Conservation (phyloP, 2,888 invertebrate species). For the Drosophila merina region DNA sequence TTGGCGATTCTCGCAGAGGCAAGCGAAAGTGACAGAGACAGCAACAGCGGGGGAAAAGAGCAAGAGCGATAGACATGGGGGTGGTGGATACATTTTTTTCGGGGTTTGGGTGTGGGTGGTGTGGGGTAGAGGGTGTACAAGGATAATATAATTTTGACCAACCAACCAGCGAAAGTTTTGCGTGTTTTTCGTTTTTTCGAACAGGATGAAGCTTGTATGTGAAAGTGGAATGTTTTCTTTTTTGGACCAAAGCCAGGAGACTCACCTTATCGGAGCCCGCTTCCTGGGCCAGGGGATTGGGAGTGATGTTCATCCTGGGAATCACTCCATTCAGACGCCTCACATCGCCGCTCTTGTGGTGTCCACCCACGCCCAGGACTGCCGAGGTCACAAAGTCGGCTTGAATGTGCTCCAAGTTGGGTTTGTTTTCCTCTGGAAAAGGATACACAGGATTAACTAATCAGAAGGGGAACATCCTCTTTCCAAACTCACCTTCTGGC, state of each 20-base stretch:
- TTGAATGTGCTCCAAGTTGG: slow-evolving; percentile 83
- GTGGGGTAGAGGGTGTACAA: neutral
- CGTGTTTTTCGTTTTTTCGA: neutral
- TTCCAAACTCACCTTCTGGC: slow-evolving; percentile 76
- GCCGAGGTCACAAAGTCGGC: slow-evolving; percentile 82
- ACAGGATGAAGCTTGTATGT: slow-evolving; percentile 37
- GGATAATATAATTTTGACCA: slow-evolving; percentile 74
- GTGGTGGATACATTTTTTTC: neutral
- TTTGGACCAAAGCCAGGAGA: neutral
- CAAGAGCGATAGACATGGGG: slow-evolving; percentile 4
- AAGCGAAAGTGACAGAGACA: slow-evolving; percentile 37
- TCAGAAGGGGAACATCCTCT: too few relatives aligned
- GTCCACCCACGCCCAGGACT: slow-evolving; percentile 77
- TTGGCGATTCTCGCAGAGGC: slow-evolving; percentile 41
- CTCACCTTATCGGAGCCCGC: slow-evolving; percentile 80
- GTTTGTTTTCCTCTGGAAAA: slow-evolving; percentile 82
- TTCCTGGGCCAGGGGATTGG: slow-evolving; percentile 83
- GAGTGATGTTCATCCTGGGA: slow-evolving; percentile 84
- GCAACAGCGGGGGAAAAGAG: slow-evolving; percentile 19
- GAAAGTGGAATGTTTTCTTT: neutral
- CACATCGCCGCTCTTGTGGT: slow-evolving; percentile 74
- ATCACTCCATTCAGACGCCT: slow-evolving; percentile 83
- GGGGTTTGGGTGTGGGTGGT: neutral
- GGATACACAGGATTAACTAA: neutral
- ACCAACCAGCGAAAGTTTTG: slow-evolving; percentile 75